Percentiles rank a stretch among this genome's conserved stretches.
Evolutionary conservation across 2,797 vertebrate genomes (phyloP).

Genomic region (Miichthys miiuy): DNA sequence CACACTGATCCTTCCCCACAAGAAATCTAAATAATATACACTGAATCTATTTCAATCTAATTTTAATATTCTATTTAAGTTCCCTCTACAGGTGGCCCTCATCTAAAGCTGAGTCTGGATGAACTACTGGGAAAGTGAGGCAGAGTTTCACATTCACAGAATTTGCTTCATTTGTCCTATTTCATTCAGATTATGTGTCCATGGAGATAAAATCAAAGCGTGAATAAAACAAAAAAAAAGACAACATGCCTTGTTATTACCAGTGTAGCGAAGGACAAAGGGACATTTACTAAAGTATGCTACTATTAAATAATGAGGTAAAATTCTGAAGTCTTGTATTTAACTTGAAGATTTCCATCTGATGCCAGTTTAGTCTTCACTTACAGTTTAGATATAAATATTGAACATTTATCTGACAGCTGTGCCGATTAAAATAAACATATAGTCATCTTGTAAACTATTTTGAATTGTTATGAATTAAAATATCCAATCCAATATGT

Average conservation of each 20-base stretch:
- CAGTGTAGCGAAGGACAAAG: background rate
- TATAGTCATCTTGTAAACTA: background rate
- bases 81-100: background rate
- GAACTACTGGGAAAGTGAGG: background rate
- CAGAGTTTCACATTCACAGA: background rate
- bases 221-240: background rate
- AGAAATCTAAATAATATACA: background rate
- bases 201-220: background rate
- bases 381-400: background rate
- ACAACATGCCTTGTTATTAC: background rate
- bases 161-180: background rate
- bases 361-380: background rate
- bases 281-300: background rate
- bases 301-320: background rate
- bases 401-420: background rate
- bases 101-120: background rate
- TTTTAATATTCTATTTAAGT: background rate
- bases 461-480: too few species aligned
- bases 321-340: background rate
- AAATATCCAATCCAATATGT: background rate
- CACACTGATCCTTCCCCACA: background rate
- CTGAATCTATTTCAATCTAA: background rate
- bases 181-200: background rate
- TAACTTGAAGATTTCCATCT: background rate
- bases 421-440: background rate